Percentiles rank a stretch among this genome's conserved stretches.
These are phyloP conservation scores for Daboia siamensis DNA, from an alignment of 2,113 vertebrate genomes.

Conservation along the genomic window DNA sequence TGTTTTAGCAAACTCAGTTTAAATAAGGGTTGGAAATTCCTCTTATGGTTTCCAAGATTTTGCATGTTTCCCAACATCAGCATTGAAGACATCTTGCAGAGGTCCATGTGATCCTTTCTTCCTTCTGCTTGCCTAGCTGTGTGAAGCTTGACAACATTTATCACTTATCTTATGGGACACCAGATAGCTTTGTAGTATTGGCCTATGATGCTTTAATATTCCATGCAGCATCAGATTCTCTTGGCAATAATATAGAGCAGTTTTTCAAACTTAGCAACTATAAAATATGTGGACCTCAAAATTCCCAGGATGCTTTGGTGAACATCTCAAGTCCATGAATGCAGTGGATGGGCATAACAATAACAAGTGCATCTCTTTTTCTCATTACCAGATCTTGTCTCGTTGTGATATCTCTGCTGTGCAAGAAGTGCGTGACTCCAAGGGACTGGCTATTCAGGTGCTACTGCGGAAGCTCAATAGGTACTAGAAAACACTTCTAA, in stretches of 20 bases:
- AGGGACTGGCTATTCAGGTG: conserved; percentile 66
- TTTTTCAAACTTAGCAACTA: background rate
- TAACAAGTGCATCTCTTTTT: background rate
- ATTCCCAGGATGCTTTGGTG: background rate
- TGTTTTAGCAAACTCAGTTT: background rate
- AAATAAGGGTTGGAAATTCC: background rate
- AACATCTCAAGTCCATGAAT: background rate
- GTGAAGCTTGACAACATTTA: background rate
- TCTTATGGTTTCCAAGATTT: background rate
- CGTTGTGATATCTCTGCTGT: conserved; percentile 78
- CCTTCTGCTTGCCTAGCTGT: background rate
- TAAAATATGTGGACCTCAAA: background rate
- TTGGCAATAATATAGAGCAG: background rate
- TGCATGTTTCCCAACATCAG: background rate
- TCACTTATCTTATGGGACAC: background rate
- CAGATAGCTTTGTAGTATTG: background rate
- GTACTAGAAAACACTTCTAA: conserved; percentile 43
- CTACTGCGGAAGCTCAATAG: conserved; percentile 73
- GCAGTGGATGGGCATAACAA: background rate
- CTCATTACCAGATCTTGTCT: conserved; percentile 69
- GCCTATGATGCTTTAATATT: background rate
- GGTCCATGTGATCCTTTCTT: background rate
- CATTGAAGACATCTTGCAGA: background rate
- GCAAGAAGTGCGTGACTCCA: conserved; percentile 79
- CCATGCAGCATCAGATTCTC: background rate